Evolutionary conservation across 2,113 vertebrate genomes (phyloP).

Genomic region (Anser brachyrhynchus): DNA sequence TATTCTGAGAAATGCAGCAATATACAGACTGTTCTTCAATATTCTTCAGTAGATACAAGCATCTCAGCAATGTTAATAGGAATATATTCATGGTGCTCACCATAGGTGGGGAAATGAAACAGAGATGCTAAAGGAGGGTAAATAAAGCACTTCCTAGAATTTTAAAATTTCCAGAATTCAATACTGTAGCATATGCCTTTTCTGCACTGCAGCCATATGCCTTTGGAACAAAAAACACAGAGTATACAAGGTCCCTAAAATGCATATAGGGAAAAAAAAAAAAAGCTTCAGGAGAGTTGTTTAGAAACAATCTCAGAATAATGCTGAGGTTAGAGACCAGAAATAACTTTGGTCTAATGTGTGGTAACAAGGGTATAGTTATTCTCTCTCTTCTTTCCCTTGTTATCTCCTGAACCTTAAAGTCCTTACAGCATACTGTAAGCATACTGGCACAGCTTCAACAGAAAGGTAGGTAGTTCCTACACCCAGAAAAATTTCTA

Average conservation of each 20-base stretch:
- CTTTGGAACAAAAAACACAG: neutral
- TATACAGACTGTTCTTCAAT: neutral
- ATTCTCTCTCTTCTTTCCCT: neutral
- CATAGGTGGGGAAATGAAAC: neutral
- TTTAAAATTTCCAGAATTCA: neutral
- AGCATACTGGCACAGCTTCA: neutral
- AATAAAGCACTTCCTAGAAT: neutral
- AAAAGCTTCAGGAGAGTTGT: neutral
- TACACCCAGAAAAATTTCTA: neutral
- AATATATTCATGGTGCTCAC: neutral
- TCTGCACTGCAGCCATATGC: neutral
- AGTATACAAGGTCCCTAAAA: neutral
- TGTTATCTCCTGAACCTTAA: neutral
- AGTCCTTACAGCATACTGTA: neutral
- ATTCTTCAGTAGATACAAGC: neutral
- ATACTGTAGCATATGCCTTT: neutral
- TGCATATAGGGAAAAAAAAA: neutral
- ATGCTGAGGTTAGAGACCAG: neutral
- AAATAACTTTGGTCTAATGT: neutral
- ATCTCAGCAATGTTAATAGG: neutral
- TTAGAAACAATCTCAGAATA: neutral
- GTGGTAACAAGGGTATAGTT: neutral
- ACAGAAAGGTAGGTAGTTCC: neutral
- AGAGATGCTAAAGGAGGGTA: neutral
- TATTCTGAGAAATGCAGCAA: neutral